Evolutionary conservation across 2,888 invertebrate genomes (phyloP), one percentile per base, ranked within the genome.

Genomic region (Panzeria rudis): DNA sequence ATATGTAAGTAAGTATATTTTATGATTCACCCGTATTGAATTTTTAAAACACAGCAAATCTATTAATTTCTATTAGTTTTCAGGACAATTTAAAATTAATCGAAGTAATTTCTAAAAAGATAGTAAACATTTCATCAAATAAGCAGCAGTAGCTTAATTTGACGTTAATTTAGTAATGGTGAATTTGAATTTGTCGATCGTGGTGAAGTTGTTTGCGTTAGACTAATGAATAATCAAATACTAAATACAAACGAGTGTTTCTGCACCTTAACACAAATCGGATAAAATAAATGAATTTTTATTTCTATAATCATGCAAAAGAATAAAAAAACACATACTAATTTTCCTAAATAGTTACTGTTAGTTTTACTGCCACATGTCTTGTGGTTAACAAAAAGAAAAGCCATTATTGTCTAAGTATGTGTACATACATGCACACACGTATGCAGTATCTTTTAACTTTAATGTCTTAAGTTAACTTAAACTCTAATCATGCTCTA

Each of bases 401-500:
- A 25, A 54, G 15, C 7, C 2, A 17, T 50, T 52, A 52, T 20
- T 44, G 13, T 23, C 20, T 23, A 52, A 11, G 23, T 11, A 23
- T 9, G 3, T 2, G 9, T 20, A n/a, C n/a, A n/a, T n/a, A n/a
- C n/a, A n/a, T 29, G 20, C 11, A 47, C 15, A 29, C 8, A 15
- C 5, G 1, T 52, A 11, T 54, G 17, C 15, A 47, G 41, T 56
- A 75, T 64, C 32, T 15, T 32, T 41, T 9, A 56, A 56, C 32
- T 44, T 44, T 9, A 69, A 69, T 78, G 15, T 29, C 32, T 71
- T 32, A n/a, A 29, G 61, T 41, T 50, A 69, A 78, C 25, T 61
- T 41, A 17, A 61, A 71, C 25, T 64, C 54, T 79, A 79, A 72
- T 56, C 64, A 47, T 52, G 44, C 47, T 79, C 41, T 72, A 71